Evolutionary conservation across 2,888 invertebrate species (phyloP).

Genomic region (Operophtera brumata): DNA sequence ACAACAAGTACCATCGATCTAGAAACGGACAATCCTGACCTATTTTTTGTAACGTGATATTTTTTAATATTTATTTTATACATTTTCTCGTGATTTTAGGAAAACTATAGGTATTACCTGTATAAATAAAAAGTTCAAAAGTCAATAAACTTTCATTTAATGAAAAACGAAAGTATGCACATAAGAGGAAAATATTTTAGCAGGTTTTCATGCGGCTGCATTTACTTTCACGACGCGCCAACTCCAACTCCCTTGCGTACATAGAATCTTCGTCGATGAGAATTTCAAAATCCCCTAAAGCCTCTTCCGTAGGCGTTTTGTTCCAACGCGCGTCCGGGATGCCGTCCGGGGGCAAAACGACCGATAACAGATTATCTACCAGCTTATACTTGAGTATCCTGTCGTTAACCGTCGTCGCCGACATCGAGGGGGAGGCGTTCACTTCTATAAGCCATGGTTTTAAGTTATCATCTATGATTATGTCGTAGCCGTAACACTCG

Average conservation of each 20-base stretch:
- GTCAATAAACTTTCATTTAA: constrained; percentile 5
- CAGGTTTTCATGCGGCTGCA: constrained; percentile 24
- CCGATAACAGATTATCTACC: constrained; percentile 93
- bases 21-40: constrained; percentile 28
- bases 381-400: constrained; percentile 95
- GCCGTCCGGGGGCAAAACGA: constrained; percentile 92
- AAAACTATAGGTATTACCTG: neutral
- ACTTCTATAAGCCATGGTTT: constrained; percentile 97
- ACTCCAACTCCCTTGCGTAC: constrained; percentile 74
- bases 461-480: constrained; percentile 94
- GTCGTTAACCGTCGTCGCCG: constrained; percentile 95
- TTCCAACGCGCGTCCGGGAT: constrained; percentile 93
- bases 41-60: neutral
- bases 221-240: constrained; percentile 37
- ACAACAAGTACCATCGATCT: constrained; percentile 48
- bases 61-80: constrained; percentile 7
- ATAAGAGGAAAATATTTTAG: constrained; percentile 1
- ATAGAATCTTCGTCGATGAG: constrained; percentile 86
- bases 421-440: constrained; percentile 95
- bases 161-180: neutral
- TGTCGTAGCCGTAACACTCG: constrained; percentile 97
- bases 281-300: constrained; percentile 89
- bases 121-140: constrained; percentile 15
- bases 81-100: constrained; percentile 9
- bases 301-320: constrained; percentile 86